Conservation (phyloP, 2,113 vertebrate genomes). For the Phainopepla nitens region DNA sequence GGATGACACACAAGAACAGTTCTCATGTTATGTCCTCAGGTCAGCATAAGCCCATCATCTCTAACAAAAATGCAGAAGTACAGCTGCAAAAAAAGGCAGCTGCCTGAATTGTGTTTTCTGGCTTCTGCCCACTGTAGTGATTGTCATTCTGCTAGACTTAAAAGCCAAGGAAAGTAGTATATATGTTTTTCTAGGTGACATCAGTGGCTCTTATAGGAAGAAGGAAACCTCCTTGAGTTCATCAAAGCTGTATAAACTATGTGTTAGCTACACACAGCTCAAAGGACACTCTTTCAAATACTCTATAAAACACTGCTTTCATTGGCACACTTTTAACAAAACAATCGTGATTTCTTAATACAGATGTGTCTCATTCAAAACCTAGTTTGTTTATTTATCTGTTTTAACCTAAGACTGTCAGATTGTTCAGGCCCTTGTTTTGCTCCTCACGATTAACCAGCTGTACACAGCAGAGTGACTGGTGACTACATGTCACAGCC, state of each 20-base stretch:
- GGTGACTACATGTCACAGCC: not conserved
- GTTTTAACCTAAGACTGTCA: not conserved
- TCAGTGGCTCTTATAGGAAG: not conserved
- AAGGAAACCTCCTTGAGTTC: not conserved
- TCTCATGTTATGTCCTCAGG: not conserved
- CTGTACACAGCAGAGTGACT: rapidly evolving
- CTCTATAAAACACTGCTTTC: not conserved
- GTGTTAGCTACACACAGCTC: not conserved
- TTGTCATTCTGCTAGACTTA: not conserved
- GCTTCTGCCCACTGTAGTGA: not conserved
- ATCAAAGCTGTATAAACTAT: not conserved
- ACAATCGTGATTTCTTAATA: not conserved
- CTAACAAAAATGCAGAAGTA: not conserved
- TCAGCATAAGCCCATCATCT: not conserved
- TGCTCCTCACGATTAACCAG: not conserved
- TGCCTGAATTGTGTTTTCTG: not conserved
- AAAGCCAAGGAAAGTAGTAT: not conserved
- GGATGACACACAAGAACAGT: not conserved
- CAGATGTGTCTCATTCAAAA: not conserved
- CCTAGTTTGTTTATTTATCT: not conserved
- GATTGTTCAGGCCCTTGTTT: not conserved
- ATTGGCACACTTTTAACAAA: not conserved
- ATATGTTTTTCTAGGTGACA: not conserved
- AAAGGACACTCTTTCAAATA: not conserved
- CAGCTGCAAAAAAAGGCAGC: not conserved